These are phyloP conservation scores for Platysternon megacephalum DNA, from an alignment of 2,113 vertebrate genomes.

Conservation along the genomic window DNA sequence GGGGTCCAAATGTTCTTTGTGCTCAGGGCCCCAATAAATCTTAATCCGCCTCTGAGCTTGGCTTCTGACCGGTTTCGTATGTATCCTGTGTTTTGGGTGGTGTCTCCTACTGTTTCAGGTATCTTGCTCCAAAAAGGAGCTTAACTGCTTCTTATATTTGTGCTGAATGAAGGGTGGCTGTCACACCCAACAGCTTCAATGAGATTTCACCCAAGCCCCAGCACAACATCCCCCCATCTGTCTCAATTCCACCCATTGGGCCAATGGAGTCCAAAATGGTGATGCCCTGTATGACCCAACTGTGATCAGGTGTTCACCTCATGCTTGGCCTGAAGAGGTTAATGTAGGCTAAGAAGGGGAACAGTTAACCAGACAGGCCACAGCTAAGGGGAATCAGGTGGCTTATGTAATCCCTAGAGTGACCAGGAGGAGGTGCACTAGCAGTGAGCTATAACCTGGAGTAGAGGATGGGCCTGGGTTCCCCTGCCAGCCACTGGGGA, in stretches of 20 bases:
- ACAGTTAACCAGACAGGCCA: not conserved
- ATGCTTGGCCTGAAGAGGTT: not conserved
- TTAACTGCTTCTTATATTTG: not conserved
- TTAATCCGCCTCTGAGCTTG: too few relatives aligned
- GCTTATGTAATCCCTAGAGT: not conserved
- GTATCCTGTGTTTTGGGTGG: not conserved
- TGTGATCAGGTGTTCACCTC: not conserved
- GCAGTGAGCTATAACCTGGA: not conserved
- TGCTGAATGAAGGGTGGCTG: not conserved
- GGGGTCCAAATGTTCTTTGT: too few relatives aligned
- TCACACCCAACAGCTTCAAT: too few relatives aligned
- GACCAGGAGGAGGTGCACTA: not conserved
- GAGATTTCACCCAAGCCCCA: too few relatives aligned
- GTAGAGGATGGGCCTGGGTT: too few relatives aligned
- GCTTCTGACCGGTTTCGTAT: not conserved
- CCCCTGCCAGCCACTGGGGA: too few relatives aligned
- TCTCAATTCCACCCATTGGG: not conserved
- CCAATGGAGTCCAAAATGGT: not conserved
- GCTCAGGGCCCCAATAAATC: too few relatives aligned
- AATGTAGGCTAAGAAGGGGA: not conserved
- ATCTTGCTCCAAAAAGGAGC: not conserved
- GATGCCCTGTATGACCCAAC: not conserved
- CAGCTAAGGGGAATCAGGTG: not conserved
- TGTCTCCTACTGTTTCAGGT: not conserved
- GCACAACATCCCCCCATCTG: too few relatives aligned